A percentile compares a stretch with the other conserved stretches of the same genome.
phyloP scores from a whole-genome alignment of 2,888 invertebrate genomes.

The Tanypteryx hageni region DNA sequence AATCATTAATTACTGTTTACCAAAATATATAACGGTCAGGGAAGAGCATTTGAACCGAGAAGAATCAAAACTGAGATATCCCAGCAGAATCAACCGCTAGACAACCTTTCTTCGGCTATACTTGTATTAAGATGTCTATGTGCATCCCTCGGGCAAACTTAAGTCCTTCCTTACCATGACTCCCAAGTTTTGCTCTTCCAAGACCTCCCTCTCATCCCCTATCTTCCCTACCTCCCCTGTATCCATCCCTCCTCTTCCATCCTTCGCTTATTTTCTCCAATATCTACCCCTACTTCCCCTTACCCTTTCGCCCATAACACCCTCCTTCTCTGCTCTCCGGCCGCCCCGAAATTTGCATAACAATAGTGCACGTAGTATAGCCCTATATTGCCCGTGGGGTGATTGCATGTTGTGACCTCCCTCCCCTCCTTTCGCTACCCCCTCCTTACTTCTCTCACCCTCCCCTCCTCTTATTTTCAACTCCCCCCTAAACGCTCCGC shows the following conservation, averaged over 20 bases:
- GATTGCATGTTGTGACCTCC: slow-evolving; percentile 65
- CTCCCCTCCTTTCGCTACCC: not conserved
- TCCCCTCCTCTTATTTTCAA: not conserved
- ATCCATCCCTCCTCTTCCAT: not conserved
- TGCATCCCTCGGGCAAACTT: not conserved
- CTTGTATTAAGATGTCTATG: not conserved
- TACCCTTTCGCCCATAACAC: not conserved
- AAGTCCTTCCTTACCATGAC: not conserved
- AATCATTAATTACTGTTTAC: too few species aligned
- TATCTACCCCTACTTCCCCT: not conserved
- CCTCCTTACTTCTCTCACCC: not conserved
- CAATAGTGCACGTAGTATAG: slow-evolving; percentile 67
- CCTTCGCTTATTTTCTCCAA: not conserved
- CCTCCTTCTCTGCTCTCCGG: not conserved
- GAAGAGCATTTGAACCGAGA: too few species aligned
- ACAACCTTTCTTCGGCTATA: not conserved
- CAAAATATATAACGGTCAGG: too few species aligned
- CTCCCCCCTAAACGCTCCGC: not conserved
- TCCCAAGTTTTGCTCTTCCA: not conserved
- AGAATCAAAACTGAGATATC: not conserved
- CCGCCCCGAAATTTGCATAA: slow-evolving; percentile 68
- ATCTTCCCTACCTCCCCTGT: not conserved
- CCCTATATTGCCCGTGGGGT: slow-evolving; percentile 65
- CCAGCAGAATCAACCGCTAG: not conserved
- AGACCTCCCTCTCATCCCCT: not conserved